Evolutionary conservation across 2,888 invertebrate species (phyloP).

Genomic region (Camponotus fellah): DNA sequence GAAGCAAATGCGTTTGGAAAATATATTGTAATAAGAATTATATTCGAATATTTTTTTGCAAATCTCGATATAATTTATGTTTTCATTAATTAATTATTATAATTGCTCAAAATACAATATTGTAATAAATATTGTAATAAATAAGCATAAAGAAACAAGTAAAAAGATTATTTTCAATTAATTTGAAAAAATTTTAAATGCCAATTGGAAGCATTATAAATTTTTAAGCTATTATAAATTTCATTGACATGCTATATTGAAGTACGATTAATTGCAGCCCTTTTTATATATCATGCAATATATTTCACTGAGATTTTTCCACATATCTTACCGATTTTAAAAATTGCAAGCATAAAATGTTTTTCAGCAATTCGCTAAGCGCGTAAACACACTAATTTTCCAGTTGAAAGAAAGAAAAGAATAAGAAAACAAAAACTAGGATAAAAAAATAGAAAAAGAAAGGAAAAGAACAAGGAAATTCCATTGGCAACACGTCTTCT

Average conservation of each 20-base stretch:
- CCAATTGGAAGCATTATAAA: background rate
- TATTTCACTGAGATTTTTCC: background rate
- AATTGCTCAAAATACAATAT: background rate
- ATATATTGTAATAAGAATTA: background rate
- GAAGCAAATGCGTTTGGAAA: background rate
- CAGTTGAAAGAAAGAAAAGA: background rate
- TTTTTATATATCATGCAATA: constrained; percentile 10
- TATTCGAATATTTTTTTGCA: background rate
- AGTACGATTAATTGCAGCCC: background rate
- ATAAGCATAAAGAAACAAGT: background rate
- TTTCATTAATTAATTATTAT: background rate
- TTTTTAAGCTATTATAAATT: background rate
- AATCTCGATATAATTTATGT: background rate
- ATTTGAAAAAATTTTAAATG: background rate
- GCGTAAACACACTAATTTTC: constrained; percentile 47
- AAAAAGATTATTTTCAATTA: background rate
- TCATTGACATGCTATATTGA: background rate
- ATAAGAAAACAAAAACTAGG: constrained; percentile 31
- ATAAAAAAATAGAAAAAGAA: constrained; percentile 6
- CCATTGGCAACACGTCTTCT: constrained; percentile 24
- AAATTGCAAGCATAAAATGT: constrained; percentile 29
- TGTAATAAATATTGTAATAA: background rate
- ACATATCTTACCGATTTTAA: constrained; percentile 24
- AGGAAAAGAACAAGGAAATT: constrained; percentile 29
- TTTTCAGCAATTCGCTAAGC: constrained; percentile 15